Evolutionary conservation across 2,113 vertebrate species (phyloP).

Genomic region (Oncorhynchus tshawytscha): DNA sequence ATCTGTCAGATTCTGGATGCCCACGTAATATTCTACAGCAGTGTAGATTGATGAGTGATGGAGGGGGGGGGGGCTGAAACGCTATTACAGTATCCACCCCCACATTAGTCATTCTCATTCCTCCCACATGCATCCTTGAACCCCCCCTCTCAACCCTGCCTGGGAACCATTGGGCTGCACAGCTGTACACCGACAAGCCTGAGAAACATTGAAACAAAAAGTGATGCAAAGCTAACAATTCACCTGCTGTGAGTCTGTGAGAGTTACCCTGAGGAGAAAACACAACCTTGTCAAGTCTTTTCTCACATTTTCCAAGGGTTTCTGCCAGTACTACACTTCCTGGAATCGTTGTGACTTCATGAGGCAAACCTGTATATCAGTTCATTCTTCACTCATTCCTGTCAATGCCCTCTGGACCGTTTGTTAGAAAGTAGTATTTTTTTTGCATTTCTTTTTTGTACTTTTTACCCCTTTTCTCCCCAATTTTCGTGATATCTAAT

Average conservation of each 20-base stretch:
- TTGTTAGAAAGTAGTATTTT: not conserved
- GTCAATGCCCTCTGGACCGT: not conserved
- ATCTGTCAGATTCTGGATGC: conserved; percentile 25
- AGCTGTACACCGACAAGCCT: not conserved
- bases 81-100: conserved; percentile 20
- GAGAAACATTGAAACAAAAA: not conserved
- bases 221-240: not conserved
- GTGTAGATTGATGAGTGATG: conserved; percentile 17
- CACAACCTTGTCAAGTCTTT: not conserved
- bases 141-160: not conserved
- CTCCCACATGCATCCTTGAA: conserved; percentile 18
- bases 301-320: not conserved
- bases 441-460: too few species aligned
- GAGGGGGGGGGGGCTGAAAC: not conserved
- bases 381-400: not conserved
- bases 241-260: too few species aligned
- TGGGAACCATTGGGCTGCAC: not conserved
- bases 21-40: conserved; percentile 5
- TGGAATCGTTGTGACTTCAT: not conserved
- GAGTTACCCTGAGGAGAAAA: too few species aligned
- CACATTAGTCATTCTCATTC: conserved; percentile 35
- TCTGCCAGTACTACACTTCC: not conserved
- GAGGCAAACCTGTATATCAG: not conserved
- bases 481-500: too few species aligned
- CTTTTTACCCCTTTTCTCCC: too few species aligned